Percentiles rank a stretch among this genome's conserved stretches.
Conservation (phyloP, 2,888 invertebrate genomes). For the Synergus itoensis region DNA sequence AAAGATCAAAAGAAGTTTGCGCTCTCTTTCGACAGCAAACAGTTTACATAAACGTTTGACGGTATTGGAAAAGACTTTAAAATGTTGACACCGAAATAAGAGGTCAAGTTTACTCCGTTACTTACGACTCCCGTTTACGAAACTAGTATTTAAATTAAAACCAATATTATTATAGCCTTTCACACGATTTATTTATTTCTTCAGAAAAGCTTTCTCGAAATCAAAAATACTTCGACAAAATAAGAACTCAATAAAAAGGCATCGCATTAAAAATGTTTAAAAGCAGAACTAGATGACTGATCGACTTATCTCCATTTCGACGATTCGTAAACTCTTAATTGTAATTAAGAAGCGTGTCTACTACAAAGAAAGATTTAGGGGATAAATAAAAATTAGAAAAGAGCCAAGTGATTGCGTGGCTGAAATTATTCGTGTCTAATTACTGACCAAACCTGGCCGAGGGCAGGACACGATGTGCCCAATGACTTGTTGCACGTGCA, state of each 20-base stretch:
- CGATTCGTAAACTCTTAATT: not conserved
- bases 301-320: not conserved
- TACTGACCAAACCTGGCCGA: not conserved
- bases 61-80: not conserved
- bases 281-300: not conserved
- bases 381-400: not conserved
- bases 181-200: not conserved
- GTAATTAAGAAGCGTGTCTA: no score
- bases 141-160: conserved; percentile 12
- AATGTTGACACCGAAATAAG: conserved; percentile 8
- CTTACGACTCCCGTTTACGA: not conserved
- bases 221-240: not conserved
- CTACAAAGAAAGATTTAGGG: not conserved
- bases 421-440: conserved; percentile 7
- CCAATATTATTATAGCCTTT: not conserved
- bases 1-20: conserved; percentile 25
- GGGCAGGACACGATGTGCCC: not conserved
- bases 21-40: conserved; percentile 18
- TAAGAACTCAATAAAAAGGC: no score
- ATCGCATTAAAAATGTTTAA: not conserved
- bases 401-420: not conserved
- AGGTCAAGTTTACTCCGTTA: conserved; percentile 1
- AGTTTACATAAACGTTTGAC: conserved; percentile 26
- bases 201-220: not conserved
- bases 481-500: conserved; percentile 22